Conservation (phyloP, 2,113 vertebrate species). For the Heterotis niloticus region DNA sequence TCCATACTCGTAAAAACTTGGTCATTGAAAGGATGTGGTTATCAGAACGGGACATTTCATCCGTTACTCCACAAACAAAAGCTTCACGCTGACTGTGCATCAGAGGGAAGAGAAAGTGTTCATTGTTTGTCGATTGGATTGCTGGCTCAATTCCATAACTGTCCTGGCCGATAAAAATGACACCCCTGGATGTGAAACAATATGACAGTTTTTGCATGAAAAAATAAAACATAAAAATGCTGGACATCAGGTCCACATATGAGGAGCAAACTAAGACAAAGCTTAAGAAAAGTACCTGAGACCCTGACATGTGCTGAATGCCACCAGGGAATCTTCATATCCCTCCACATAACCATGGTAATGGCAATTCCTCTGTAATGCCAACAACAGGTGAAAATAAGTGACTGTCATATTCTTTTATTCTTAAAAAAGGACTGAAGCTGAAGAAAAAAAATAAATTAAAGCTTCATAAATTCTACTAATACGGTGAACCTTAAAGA, state of each 20-base stretch:
- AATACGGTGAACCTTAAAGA: too few relatives aligned
- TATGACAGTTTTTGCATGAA: not conserved
- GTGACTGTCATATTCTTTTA: not conserved
- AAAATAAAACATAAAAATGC: too few relatives aligned
- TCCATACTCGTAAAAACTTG: constrained; percentile 56
- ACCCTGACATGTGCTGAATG: constrained; percentile 62
- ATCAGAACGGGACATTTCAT: constrained; percentile 13
- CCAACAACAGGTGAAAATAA: not conserved
- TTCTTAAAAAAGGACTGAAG: too few relatives aligned
- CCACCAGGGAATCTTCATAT: constrained; percentile 59
- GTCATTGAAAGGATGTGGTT: constrained; percentile 38
- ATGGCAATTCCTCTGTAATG: constrained; percentile 55
- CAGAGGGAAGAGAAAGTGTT: constrained; percentile 59
- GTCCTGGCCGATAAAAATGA: constrained; percentile 57
- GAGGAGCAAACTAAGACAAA: not conserved
- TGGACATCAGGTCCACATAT: too few relatives aligned
- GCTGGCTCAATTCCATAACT: constrained; percentile 60
- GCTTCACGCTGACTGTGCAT: constrained; percentile 38
- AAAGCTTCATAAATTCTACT: too few relatives aligned
- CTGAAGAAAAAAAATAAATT: too few relatives aligned
- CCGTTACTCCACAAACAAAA: constrained; percentile 51
- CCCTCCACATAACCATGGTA: constrained; percentile 64
- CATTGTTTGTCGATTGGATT: constrained; percentile 39
- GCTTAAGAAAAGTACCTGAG: constrained; percentile 57
- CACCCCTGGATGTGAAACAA: constrained; percentile 51